These are phyloP conservation scores for Schizotus pectinicornis DNA, from an alignment of 2,888 invertebrate species.

Conservation along the genomic window DNA sequence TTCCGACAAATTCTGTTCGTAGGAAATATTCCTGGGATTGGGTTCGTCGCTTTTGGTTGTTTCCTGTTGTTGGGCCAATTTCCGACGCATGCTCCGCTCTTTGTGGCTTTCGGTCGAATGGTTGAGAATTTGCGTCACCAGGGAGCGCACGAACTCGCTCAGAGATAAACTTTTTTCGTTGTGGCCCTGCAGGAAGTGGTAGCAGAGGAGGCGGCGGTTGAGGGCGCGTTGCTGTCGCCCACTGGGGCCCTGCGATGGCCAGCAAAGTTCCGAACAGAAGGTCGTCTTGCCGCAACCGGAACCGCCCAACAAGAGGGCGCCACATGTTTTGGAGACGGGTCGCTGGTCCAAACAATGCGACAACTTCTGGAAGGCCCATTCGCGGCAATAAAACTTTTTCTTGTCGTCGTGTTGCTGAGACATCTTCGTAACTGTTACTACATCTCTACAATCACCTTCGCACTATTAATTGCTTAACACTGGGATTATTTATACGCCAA, in stretches of 20 bases:
- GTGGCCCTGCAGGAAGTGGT: conserved; percentile 87
- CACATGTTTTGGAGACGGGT: conserved; percentile 83
- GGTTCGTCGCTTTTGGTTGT: conserved; percentile 33
- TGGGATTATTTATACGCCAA: not conserved
- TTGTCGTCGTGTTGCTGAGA: conserved; percentile 62
- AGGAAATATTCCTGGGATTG: conserved; percentile 36
- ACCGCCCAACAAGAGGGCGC: conserved; percentile 85
- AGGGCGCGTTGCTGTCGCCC: conserved; percentile 75
- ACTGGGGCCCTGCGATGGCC: conserved; percentile 71
- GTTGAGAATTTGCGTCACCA: conserved; percentile 84
- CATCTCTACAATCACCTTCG: conserved; percentile 32
- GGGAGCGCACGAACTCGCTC: conserved; percentile 81
- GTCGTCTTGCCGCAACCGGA: conserved; percentile 96
- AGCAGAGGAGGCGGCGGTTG: conserved; percentile 80
- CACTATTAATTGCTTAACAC: conserved; percentile 25
- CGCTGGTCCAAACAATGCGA: conserved; percentile 90
- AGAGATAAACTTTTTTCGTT: conserved; percentile 85
- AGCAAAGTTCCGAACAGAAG: conserved; percentile 79
- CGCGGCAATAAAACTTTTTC: conserved; percentile 85
- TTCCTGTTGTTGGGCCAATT: conserved; percentile 48
- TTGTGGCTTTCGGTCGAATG: conserved; percentile 65
- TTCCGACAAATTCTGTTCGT: conserved; percentile 44
- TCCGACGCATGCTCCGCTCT: conserved; percentile 57
- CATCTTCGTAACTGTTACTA: conserved; percentile 40
- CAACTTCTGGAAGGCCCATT: conserved; percentile 96